These are phyloP conservation scores for Lasioglossum zephyrum DNA, from an alignment of 2,888 invertebrate genomes.

Conservation along the genomic window DNA sequence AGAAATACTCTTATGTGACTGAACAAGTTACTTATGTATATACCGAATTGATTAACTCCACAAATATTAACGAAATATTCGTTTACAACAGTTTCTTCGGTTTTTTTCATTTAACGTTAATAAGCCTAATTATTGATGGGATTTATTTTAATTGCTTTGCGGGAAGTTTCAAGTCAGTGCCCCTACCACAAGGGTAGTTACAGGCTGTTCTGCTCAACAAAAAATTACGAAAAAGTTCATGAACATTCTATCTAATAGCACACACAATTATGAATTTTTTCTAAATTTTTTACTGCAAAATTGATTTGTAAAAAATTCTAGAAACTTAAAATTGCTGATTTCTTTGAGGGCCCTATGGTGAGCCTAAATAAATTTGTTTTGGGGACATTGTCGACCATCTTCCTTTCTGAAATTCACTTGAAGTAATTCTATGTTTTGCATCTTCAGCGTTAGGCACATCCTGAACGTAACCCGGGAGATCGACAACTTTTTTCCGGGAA, in stretches of 20 bases:
- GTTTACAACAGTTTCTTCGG: not conserved
- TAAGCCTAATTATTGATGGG: too few species aligned
- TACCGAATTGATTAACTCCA: not conserved
- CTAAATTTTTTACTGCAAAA: too few species aligned
- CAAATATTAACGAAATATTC: not conserved
- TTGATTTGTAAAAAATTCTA: too few species aligned
- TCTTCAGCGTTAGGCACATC: constrained; percentile 96
- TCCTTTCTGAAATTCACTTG: not conserved
- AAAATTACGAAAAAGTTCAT: not conserved
- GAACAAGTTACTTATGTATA: not conserved
- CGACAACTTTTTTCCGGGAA: constrained; percentile 99
- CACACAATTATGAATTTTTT: not conserved
- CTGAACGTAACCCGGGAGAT: constrained; percentile 99
- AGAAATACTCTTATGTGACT: not conserved
- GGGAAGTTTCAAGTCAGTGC: not conserved
- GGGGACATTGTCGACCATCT: too few species aligned
- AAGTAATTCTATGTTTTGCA: constrained; percentile 37
- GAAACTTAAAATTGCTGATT: too few species aligned
- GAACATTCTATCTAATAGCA: too few species aligned
- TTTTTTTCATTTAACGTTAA: too few species aligned
- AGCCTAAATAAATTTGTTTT: too few species aligned
- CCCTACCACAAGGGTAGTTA: not conserved
- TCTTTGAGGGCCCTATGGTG: too few species aligned
- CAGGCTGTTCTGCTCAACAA: too few species aligned
- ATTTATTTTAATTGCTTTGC: not conserved